Percentiles rank a stretch among this genome's conserved stretches.
These are phyloP conservation scores for Riparia riparia DNA, from an alignment of 2,113 vertebrate genomes.

Conservation along the genomic window DNA sequence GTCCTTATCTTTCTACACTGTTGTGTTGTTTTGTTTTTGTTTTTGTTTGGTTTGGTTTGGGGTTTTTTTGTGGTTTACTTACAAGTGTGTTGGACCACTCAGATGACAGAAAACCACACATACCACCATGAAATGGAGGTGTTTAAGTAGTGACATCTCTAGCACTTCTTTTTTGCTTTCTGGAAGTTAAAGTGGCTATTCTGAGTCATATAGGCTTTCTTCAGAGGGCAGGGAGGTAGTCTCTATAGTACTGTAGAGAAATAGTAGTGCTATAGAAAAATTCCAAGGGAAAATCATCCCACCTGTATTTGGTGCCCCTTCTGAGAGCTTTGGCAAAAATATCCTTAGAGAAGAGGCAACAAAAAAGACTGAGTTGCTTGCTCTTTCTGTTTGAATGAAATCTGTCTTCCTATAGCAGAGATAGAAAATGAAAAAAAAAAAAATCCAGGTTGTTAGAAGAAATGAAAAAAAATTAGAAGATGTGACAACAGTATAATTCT, in stretches of 20 bases:
- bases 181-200: not conserved
- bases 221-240: not conserved
- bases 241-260: not conserved
- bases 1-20: not conserved
- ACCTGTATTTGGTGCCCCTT: not conserved
- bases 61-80: not conserved
- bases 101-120: not conserved
- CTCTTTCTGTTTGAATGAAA: not conserved
- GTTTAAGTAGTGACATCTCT: not conserved
- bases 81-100: not conserved
- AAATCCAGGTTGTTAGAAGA: not conserved
- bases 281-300: not conserved
- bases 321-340: not conserved
- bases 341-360: not conserved
- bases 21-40: not conserved
- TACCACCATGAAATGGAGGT: not conserved
- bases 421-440: not conserved
- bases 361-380: not conserved
- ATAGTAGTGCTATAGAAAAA: not conserved
- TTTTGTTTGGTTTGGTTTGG: no score
- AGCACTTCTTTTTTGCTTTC: not conserved
- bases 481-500: conserved; percentile 22
- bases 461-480: not conserved
- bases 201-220: not conserved
- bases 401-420: not conserved